A percentile compares a stretch with the other conserved stretches of the same genome.
Evolutionary conservation across 2,797 vertebrate genomes (phyloP).

Genomic region (Prionace glauca): DNA sequence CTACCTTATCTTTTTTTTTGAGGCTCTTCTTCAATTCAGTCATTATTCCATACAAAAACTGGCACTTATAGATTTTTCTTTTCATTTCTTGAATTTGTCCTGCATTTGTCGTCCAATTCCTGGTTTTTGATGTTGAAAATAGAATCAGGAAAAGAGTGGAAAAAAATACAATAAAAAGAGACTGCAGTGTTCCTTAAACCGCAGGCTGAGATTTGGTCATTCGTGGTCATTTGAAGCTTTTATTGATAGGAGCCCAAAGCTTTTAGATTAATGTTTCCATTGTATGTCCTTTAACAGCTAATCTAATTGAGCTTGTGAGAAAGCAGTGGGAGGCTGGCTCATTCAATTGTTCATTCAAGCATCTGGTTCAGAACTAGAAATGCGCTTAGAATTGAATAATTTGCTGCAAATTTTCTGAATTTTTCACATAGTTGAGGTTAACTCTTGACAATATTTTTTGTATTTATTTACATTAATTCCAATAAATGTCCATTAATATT

Average conservation of each 20-base stretch:
- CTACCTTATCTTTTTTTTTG: background rate
- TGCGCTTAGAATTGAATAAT: background rate
- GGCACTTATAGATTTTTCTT: background rate
- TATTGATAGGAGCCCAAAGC: background rate
- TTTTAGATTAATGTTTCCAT: conserved; percentile 33
- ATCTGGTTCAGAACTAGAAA: background rate
- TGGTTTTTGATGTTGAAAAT: background rate
- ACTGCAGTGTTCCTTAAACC: background rate
- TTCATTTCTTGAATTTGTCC: background rate
- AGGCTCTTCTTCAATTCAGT: too few relatives aligned
- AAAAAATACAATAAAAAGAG: background rate
- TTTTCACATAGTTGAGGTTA: conserved; percentile 25
- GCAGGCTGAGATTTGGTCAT: background rate
- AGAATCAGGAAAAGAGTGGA: background rate
- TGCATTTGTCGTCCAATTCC: background rate
- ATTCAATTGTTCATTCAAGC: conserved; percentile 24
- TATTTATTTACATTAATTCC: background rate
- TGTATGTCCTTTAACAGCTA: conserved; percentile 23
- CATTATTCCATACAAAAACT: background rate
- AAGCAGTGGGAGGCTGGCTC: conserved; percentile 18
- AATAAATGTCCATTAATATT: background rate
- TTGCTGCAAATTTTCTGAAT: conserved; percentile 9
- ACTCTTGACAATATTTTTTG: background rate
- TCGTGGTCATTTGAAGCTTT: background rate
- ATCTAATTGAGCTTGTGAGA: background rate